A percentile compares a stretch with the other conserved stretches of the same genome.
phyloP scores from a whole-genome alignment of 2,797 vertebrate genomes.

The Sebastes itinus region DNA sequence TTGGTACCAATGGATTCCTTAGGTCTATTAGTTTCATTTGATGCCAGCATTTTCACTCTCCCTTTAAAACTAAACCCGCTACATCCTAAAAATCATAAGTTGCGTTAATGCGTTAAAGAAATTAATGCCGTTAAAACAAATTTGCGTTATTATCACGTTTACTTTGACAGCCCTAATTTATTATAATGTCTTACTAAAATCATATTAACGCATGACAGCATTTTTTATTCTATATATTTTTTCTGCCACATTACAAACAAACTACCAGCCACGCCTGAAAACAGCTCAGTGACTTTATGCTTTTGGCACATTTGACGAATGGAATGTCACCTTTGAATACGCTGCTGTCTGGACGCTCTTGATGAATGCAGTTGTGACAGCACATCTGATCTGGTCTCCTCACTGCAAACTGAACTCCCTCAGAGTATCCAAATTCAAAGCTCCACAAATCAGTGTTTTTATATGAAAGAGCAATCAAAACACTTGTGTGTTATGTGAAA shows the following conservation, averaged over 20 bases:
- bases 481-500: neutral
- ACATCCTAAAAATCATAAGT: too few species aligned
- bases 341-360: constrained; percentile 17
- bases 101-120: too few species aligned
- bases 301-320: constrained; percentile 33
- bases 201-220: neutral
- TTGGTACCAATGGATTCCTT: too few species aligned
- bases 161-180: neutral
- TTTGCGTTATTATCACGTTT: too few species aligned
- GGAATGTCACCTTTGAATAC: constrained; percentile 42
- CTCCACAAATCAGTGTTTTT: neutral
- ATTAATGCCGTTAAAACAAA: too few species aligned
- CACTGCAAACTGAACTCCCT: neutral
- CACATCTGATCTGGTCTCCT: constrained; percentile 19
- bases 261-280: neutral
- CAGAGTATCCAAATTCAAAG: neutral
- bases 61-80: too few species aligned
- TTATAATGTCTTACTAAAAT: neutral
- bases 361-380: constrained; percentile 43
- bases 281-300: neutral
- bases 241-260: neutral
- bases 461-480: neutral
- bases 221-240: neutral
- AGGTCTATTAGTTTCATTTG: too few species aligned
- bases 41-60: too few species aligned